phyloP scores from a whole-genome alignment of 92 coral and sea anemone species.

The Zoanthus solanderi region DNA sequence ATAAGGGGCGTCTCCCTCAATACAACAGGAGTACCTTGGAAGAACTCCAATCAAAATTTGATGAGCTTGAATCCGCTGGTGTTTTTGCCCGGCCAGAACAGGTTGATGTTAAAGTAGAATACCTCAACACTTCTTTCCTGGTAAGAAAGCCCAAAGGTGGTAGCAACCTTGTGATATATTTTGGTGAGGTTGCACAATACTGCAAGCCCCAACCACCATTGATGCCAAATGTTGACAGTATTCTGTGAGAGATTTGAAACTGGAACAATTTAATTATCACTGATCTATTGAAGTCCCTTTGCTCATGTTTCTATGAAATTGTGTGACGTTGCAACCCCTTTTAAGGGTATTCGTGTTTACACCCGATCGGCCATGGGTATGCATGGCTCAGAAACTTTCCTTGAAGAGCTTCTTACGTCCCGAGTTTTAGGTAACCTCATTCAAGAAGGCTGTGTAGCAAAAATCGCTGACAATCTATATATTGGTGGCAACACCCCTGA shows the following conservation, averaged over 20 bases:
- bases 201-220: slow-evolving; percentile 24
- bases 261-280: slow-evolving; percentile 45
- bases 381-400: slow-evolving; percentile 61
- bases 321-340: slow-evolving; percentile 46
- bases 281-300: slow-evolving; percentile 61
- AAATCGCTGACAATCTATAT: too few species aligned
- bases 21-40: slow-evolving; percentile 39
- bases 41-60: slow-evolving; percentile 48
- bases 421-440: too few species aligned
- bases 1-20: too few species aligned
- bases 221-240: slow-evolving; percentile 41
- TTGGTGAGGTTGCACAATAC: not conserved
- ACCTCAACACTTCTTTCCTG: slow-evolving; percentile 39
- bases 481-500: too few species aligned
- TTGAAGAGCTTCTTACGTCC: not conserved
- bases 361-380: slow-evolving; percentile 59
- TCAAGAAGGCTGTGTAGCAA: too few species aligned
- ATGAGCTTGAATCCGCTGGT: slow-evolving; percentile 49
- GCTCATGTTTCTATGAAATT: slow-evolving; percentile 33
- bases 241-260: slow-evolving; percentile 35
- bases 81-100: slow-evolving; percentile 59
- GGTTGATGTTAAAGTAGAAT: slow-evolving; percentile 51
- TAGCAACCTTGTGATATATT: not conserved
- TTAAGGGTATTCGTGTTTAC: slow-evolving; percentile 48
- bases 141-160: slow-evolving; percentile 42